Evolutionary conservation across 2,113 vertebrate species (phyloP).

Genomic region (Calcarius ornatus): DNA sequence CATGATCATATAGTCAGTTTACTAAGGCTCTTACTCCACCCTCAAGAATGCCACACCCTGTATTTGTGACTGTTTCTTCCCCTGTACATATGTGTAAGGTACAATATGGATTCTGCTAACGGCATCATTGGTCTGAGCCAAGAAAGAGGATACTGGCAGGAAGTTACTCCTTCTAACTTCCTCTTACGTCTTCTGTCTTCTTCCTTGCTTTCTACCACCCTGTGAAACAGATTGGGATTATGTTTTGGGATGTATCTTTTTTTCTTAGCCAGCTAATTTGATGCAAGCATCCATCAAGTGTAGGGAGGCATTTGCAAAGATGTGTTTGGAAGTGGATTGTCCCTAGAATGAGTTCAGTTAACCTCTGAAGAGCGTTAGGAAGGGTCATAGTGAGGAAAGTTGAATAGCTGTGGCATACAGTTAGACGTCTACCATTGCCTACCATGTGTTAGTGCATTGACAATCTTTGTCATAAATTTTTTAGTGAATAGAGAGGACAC

Average conservation of each 20-base stretch:
- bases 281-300: neutral
- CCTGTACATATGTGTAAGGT: neutral
- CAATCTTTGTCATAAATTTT: neutral
- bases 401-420: neutral
- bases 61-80: neutral
- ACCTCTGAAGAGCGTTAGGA: neutral
- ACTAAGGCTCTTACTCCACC: neutral
- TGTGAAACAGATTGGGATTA: neutral
- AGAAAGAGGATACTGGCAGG: neutral
- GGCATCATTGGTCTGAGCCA: neutral
- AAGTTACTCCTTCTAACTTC: neutral
- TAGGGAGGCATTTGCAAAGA: neutral
- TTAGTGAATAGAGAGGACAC: neutral
- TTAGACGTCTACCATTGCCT: accelerated
- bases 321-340: neutral
- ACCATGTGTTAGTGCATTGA: neutral
- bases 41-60: neutral
- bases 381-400: neutral
- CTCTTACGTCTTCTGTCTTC: neutral
- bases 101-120: neutral
- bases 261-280: neutral
- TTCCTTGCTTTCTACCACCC: neutral
- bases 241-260: neutral
- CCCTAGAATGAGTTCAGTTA: neutral
- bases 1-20: neutral